These are phyloP conservation scores for Mycteria americana DNA, from an alignment of 2,797 vertebrate species.

Conservation along the genomic window DNA sequence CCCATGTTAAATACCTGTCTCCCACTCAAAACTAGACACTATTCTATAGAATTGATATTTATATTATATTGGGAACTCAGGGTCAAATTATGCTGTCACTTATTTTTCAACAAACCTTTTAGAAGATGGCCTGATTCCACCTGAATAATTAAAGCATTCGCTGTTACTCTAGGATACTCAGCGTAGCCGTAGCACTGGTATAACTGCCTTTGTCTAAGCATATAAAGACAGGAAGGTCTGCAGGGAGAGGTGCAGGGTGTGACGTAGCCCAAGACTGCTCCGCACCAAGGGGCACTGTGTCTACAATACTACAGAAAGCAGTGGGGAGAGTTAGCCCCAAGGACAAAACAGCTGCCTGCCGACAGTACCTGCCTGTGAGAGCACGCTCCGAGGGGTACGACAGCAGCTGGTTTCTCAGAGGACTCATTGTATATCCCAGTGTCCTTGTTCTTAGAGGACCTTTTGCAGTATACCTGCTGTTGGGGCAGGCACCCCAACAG, in stretches of 20 bases:
- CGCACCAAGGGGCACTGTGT: no score
- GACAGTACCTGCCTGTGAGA: background rate
- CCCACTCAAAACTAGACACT: background rate
- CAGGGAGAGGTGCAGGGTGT: background rate
- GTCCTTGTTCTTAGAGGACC: background rate
- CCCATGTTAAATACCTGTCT: background rate
- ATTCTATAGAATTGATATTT: background rate
- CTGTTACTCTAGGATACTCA: background rate
- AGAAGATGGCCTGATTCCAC: background rate
- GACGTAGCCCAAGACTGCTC: background rate
- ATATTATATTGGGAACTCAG: background rate
- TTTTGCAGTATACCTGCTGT: background rate
- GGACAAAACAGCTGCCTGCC: background rate
- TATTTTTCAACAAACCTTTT: background rate
- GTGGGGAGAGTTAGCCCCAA: no score
- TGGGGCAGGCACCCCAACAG: background rate
- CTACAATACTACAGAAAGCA: background rate
- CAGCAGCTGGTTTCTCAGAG: background rate
- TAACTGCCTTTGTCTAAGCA: background rate
- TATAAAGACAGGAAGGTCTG: background rate
- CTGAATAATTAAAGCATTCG: background rate
- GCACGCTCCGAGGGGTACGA: fast-evolving
- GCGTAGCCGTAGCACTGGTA: background rate
- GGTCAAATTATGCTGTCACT: background rate
- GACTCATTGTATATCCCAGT: fast-evolving